Conservation (phyloP, 2,888 invertebrate genomes). For the Diadromus collaris region DNA sequence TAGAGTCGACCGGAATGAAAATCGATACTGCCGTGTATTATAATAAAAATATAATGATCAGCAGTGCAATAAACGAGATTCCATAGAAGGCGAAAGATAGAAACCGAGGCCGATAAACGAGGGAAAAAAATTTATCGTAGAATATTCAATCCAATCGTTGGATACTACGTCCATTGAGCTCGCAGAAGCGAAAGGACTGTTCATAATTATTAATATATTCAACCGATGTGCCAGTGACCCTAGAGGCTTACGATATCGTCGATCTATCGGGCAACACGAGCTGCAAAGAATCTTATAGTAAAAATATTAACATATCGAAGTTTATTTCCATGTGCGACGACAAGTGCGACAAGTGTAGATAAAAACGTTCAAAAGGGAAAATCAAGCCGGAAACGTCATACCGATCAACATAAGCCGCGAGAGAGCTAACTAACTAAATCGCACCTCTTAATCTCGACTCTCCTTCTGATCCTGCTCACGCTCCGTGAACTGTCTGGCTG, state of each 20-base stretch:
- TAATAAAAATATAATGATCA: not conserved
- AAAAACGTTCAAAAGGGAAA: slow-evolving; percentile 2
- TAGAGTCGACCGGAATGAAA: not conserved
- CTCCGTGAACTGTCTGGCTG: slow-evolving; percentile 6
- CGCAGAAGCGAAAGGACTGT: slow-evolving; percentile 31
- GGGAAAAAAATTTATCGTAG: slow-evolving; percentile 14
- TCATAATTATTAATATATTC: slow-evolving; percentile 43
- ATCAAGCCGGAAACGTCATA: slow-evolving; percentile 19
- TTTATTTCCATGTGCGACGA: not conserved
- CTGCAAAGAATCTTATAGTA: slow-evolving; percentile 6
- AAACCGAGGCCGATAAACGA: slow-evolving; percentile 16
- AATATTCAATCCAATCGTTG: slow-evolving; percentile 7
- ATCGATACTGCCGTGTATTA: not conserved
- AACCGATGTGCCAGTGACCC: slow-evolving; percentile 41
- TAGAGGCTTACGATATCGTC: not conserved
- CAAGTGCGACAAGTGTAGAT: not conserved
- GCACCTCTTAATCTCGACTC: slow-evolving; percentile 12
- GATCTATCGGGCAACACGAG: not conserved
- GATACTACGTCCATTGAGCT: not conserved
- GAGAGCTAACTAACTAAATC: slow-evolving; percentile 8
- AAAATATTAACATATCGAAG: not conserved
- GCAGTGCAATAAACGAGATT: not conserved
- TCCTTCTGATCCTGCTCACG: slow-evolving; percentile 14
- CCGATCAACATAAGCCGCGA: slow-evolving; percentile 17
- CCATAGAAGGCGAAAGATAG: slow-evolving; percentile 19